Evolutionary conservation across 2,113 vertebrate genomes (phyloP).

Genomic region (Galeopterus variegatus): DNA sequence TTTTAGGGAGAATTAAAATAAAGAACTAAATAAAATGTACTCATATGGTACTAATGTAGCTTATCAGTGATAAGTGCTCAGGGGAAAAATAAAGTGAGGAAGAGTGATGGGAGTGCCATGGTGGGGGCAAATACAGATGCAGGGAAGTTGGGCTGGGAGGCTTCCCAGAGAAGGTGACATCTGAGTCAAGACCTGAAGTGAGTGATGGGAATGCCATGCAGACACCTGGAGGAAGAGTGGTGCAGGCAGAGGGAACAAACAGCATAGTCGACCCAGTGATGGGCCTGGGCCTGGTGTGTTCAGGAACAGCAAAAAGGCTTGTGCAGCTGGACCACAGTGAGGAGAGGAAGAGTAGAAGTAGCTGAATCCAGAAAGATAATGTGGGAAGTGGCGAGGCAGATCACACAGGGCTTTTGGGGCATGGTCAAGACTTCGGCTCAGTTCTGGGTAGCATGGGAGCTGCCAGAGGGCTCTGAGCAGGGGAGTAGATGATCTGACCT

Average conservation of each 20-base stretch:
- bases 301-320: background rate
- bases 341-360: background rate
- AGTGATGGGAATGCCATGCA: too few relatives aligned
- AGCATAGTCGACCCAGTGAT: too few relatives aligned
- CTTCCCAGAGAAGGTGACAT: background rate
- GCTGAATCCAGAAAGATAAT: background rate
- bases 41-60: too few relatives aligned
- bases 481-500: too few relatives aligned
- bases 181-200: background rate
- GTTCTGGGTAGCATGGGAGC: background rate
- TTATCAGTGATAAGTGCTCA: background rate
- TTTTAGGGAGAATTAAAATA: background rate
- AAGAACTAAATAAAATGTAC: background rate
- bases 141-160: background rate
- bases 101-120: background rate
- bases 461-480: background rate
- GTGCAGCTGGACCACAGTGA: rapidly evolving
- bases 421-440: background rate
- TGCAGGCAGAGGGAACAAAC: background rate
- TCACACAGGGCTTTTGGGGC: background rate
- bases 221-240: background rate
- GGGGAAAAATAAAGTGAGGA: background rate
- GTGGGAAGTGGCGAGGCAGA: background rate
- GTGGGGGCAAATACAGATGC: background rate
- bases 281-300: background rate